These are phyloP conservation scores for Mionectes olivaceus DNA, from an alignment of 2,797 vertebrate genomes.

Conservation along the genomic window DNA sequence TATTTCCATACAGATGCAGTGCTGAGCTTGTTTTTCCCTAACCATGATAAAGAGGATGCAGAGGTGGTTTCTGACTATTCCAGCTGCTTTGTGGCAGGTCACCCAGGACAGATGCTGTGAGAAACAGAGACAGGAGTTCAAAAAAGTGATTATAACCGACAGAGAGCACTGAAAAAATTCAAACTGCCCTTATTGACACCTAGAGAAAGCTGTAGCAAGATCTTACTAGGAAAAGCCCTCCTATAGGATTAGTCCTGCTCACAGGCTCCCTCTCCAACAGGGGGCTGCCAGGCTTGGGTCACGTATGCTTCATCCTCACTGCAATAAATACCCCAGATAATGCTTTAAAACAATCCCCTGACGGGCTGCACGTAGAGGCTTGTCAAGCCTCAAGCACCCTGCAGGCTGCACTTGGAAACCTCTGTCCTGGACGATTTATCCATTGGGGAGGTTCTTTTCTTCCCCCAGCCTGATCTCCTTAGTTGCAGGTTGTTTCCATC, in stretches of 20 bases:
- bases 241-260: rapidly evolving
- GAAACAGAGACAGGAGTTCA: background rate
- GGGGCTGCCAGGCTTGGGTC: background rate
- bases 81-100: background rate
- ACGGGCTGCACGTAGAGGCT: background rate
- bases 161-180: background rate
- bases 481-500: background rate
- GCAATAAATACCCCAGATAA: background rate
- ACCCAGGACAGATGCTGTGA: background rate
- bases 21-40: background rate
- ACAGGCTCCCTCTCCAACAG: background rate
- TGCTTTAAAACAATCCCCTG: background rate
- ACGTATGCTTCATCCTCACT: rapidly evolving
- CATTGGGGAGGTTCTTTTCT: background rate
- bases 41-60: rapidly evolving
- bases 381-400: background rate
- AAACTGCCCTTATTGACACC: background rate
- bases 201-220: background rate
- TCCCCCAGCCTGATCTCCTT: background rate
- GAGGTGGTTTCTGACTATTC: background rate
- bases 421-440: background rate
- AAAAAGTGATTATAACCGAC: background rate
- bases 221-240: background rate
- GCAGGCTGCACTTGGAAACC: conserved; percentile 9
- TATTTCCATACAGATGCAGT: background rate